Conservation (phyloP, 2,113 vertebrate species). For the Cyanoramphus novaezelandiae region DNA sequence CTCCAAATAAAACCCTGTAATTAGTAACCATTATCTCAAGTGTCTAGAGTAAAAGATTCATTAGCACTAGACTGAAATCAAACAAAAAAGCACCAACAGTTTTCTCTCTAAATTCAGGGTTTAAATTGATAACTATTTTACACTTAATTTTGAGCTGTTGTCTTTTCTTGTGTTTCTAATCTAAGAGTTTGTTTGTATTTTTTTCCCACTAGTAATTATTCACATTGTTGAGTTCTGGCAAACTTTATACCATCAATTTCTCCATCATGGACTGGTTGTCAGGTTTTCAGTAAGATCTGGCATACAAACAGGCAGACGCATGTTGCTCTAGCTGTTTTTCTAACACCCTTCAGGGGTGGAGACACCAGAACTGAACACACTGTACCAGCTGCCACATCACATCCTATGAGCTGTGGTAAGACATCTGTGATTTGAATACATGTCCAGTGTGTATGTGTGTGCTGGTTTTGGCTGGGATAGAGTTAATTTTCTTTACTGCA, state of each 20-base stretch:
- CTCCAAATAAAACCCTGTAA: constrained; percentile 37
- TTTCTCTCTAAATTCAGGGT: background rate
- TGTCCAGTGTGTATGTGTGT: accelerated
- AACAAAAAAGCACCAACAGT: background rate
- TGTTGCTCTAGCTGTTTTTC: background rate
- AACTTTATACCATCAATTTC: background rate
- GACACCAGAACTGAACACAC: background rate
- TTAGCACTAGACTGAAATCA: background rate
- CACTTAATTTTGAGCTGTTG: background rate
- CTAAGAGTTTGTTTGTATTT: background rate
- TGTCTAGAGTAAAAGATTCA: constrained; percentile 29
- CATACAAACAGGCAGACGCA: background rate
- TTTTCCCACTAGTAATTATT: background rate
- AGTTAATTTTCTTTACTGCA: background rate
- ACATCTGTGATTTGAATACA: background rate
- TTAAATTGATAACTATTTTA: background rate
- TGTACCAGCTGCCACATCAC: background rate
- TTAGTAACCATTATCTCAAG: constrained; percentile 13
- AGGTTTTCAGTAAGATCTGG: background rate
- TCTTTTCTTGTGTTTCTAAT: background rate
- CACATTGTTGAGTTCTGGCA: background rate
- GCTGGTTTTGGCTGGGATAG: background rate
- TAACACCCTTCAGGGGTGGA: background rate
- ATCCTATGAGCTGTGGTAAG: background rate
- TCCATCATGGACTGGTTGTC: background rate